Conservation (phyloP, 1,140 invertebrate species). For the Paralvinella palmiformis region DNA sequence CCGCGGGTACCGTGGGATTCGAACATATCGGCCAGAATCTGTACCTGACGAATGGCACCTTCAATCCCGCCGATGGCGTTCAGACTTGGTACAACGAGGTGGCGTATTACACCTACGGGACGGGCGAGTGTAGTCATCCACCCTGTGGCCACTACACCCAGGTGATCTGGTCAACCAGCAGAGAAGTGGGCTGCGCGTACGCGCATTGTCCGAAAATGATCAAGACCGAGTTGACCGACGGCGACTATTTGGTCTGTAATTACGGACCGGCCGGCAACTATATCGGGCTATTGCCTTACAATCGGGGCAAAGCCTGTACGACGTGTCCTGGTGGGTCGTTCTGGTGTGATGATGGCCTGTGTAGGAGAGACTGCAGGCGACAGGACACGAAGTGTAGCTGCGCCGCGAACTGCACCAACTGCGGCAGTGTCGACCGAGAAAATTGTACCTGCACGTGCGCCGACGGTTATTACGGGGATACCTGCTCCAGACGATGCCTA, state of each 20-base stretch:
- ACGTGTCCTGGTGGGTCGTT: constrained; percentile 20
- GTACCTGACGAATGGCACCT: neutral
- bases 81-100: constrained; percentile 13
- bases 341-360: constrained; percentile 1
- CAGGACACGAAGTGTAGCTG: neutral
- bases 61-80: neutral
- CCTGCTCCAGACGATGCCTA: neutral
- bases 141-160: constrained; percentile 17
- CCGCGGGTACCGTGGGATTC: neutral
- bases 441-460: neutral
- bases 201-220: neutral
- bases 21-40: constrained; percentile 7
- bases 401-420: neutral
- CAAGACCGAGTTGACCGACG: neutral
- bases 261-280: constrained; percentile 29
- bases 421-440: neutral
- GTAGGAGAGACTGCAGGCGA: neutral
- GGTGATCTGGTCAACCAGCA: constrained; percentile 26
- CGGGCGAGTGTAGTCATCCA: neutral
- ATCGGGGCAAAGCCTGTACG: constrained; percentile 17
- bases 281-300: constrained; percentile 14
- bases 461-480: neutral
- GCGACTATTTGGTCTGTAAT: constrained; percentile 26
- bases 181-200: constrained; percentile 26
- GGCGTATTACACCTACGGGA: constrained; percentile 5